Base-by-base conservation (phyloP, 2,797 vertebrate genomes). In the Aratinga solstitialis region DNA sequence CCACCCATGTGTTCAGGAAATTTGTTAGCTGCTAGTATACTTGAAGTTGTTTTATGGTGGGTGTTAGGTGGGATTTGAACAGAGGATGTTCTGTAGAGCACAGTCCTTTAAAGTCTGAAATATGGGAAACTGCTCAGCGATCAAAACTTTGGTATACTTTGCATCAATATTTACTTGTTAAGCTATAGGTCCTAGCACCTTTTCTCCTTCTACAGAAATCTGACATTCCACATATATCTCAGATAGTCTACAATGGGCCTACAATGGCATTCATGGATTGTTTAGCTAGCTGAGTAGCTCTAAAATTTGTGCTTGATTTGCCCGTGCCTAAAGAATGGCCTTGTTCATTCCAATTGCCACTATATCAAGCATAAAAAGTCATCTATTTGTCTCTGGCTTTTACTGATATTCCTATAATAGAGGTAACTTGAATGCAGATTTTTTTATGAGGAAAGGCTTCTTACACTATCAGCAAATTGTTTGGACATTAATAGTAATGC, bases 1-100 rank as follows among this genome's bases (percentile, higher is more conserved):
- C 5, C 0, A 1, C 2, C 21, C 50, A 4, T 1, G 1, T 47
- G 4, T 61, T 68, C 12, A 56, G 50, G 12, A 72, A 27, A 24
- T 61, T 62, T 72, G 3, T 83, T 58, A 54, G 26, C 42, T 63
- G 18, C 16, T 84, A 34, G 30, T 23, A 15, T 56, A 42, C 34
- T 75, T 53, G 29, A 14, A 54, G 8, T 38, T 81, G 7, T 13
- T 80, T 62, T 78, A 22, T 45, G 38, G 20, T 59, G n/a, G 6
- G 1, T 65, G 4, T 90, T 68, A 22, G 10, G 3, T 72, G 16
- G 11, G 21, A 48, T 86, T 30, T 63, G 34, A 69, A 54, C 11
- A 40, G 13, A 53, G 48, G 40, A 32, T 53, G 23, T 76, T 66
- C 32, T 62, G 4, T 12, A 48, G 38, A 66, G 48, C 10, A 42